Base-by-base conservation (phyloP, 2,888 invertebrate genomes). In the Lithophane semibrunnea region DNA sequence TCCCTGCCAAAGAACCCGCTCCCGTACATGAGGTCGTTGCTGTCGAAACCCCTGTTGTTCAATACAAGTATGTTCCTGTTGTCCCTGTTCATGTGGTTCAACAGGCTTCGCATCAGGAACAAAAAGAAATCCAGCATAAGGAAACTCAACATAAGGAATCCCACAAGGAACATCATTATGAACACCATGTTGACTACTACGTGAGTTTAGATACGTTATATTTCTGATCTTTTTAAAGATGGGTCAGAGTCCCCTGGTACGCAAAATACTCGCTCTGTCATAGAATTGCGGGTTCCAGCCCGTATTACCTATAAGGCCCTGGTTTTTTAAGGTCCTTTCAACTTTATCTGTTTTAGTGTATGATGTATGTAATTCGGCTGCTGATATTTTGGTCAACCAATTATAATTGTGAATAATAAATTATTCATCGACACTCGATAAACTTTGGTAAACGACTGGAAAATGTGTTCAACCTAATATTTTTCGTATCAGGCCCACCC, bases 401-500 rank as follows among this genome's bases (percentile, higher is more conserved):
- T 56, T n/a, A 12, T 10, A n/a, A 56, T 56, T 56, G n/a, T 56
- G n/a, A 54, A 54, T 9, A n/a, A n/a, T n/a, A 56, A 56, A n/a
- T n/a, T 56, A 1, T n/a, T 12, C 10, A 56, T 56, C n/a, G n/a
- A n/a, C n/a, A 56, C n/a, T n/a, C n/a, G 10, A 12, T 56, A 12
- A n/a, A n/a, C 4, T n/a, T 56, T n/a, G n/a, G 4, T 56, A 56
- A n/a, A 3, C n/a, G n/a, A 56, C 10, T 56, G 4, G n/a, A 56
- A 56, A 56, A 56, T 56, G 56, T 54, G 10, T 54, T 10, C 10
- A 54, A 54, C 21, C 10, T 10, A 10, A 10, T 54, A 10, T 56
- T 56, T 56, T 56, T 56, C 12, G 2, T 8, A 5, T 47, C 10
- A 95, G 95, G 91, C 97, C 4, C 94, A 97, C 84, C 97, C 97